These are phyloP conservation scores for Sycophila sp. DNA, from an alignment of 1,140 invertebrate species.

Conservation along the genomic window DNA sequence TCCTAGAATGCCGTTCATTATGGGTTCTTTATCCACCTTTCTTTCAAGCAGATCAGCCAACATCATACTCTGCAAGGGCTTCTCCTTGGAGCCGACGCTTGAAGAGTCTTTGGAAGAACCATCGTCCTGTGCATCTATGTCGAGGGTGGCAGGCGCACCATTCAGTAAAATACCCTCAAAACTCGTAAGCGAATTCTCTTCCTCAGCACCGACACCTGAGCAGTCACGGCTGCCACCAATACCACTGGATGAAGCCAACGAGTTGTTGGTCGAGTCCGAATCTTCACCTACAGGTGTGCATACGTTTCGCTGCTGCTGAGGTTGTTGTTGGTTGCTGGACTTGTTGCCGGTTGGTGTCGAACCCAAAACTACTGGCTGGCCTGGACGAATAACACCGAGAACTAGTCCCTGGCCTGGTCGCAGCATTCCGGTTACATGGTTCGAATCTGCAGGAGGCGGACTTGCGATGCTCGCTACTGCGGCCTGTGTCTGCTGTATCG, in stretches of 20 bases:
- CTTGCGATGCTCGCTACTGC: neutral
- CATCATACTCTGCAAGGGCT: constrained; percentile 68
- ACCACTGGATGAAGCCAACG: constrained; percentile 69
- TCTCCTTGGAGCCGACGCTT: constrained; percentile 58
- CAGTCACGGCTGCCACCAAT: constrained; percentile 64
- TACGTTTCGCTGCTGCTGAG: constrained; percentile 47
- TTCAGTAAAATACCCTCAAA: constrained; percentile 73
- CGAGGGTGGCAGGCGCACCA: constrained; percentile 67
- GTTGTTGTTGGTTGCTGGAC: constrained; percentile 21
- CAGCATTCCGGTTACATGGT: constrained; percentile 53
- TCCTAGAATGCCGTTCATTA: constrained; percentile 70
- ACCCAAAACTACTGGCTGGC: constrained; percentile 48
- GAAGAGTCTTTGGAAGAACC: constrained; percentile 69
- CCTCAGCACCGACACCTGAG: constrained; percentile 64
- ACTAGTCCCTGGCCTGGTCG: constrained; percentile 48
- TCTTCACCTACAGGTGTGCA: constrained; percentile 66
- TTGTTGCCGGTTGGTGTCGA: constrained; percentile 57
- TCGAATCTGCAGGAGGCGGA: neutral
- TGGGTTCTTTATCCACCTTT: constrained; percentile 71
- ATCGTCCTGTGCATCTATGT: constrained; percentile 68
- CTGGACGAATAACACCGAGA: no score
- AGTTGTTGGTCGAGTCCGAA: constrained; percentile 70
- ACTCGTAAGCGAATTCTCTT: constrained; percentile 73
- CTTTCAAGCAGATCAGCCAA: constrained; percentile 75
- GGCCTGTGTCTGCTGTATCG: neutral